These are phyloP conservation scores for Lycaena phlaeas DNA, from an alignment of 2,888 invertebrate species.

Conservation along the genomic window DNA sequence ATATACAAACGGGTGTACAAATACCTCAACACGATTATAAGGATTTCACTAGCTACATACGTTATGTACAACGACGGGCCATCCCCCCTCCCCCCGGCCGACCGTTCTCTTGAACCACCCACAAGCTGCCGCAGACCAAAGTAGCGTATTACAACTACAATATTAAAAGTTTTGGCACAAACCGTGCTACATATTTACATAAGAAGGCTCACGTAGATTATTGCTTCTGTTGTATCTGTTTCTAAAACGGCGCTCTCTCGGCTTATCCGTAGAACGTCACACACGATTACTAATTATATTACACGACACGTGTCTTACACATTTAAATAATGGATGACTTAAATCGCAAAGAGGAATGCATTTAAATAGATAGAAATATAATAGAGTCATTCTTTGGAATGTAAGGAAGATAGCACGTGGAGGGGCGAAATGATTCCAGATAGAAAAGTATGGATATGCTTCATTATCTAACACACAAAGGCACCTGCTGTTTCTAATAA, in stretches of 20 bases:
- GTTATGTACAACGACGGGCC: slow-evolving; percentile 39
- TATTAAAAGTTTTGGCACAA: slow-evolving; percentile 43
- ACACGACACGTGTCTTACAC: slow-evolving; percentile 42
- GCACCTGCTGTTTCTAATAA: slow-evolving; percentile 42
- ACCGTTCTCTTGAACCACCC: too few species aligned
- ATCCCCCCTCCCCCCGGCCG: too few species aligned
- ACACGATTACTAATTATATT: background rate
- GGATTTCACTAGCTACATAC: slow-evolving; percentile 45
- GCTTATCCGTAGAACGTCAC: slow-evolving; percentile 6
- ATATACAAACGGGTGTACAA: slow-evolving; percentile 67
- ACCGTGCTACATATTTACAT: slow-evolving; percentile 55
- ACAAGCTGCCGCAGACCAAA: too few species aligned
- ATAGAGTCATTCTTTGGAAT: slow-evolving; percentile 64
- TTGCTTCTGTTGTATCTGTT: slow-evolving; percentile 47
- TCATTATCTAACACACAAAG: slow-evolving; percentile 43
- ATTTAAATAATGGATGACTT: slow-evolving; percentile 35
- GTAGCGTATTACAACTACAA: slow-evolving; percentile 3
- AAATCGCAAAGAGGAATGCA: slow-evolving; percentile 48
- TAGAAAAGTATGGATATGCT: slow-evolving; percentile 32
- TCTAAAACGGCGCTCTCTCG: too few species aligned
- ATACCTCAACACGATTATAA: slow-evolving; percentile 51
- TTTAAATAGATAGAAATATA: slow-evolving; percentile 33
- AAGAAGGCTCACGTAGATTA: slow-evolving; percentile 52
- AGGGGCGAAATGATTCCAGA: slow-evolving; percentile 20
- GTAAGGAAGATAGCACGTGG: slow-evolving; percentile 50